A percentile compares a stretch with the other conserved stretches of the same genome.
These are phyloP conservation scores for Ivindomyrus marchei DNA, from an alignment of 2,113 vertebrate species.

Conservation along the genomic window DNA sequence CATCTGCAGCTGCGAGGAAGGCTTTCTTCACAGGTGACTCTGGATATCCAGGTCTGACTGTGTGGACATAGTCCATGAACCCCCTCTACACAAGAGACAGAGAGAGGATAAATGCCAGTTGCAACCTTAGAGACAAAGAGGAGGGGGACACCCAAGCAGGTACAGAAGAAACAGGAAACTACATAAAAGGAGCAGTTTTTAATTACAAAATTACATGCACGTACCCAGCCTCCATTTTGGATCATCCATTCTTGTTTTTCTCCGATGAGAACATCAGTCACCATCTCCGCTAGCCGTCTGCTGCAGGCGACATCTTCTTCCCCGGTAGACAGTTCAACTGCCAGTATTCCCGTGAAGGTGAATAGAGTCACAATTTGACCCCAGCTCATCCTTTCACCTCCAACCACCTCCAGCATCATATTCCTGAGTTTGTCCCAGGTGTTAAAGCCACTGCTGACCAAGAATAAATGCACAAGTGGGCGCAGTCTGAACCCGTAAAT, in stretches of 20 bases:
- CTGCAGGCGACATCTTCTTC: conserved; percentile 30
- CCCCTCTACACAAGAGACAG: conserved; percentile 64
- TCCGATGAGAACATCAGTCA: conserved; percentile 63
- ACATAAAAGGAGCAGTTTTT: not conserved
- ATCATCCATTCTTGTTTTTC: conserved; percentile 71
- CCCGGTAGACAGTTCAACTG: conserved; percentile 40
- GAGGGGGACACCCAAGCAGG: not conserved
- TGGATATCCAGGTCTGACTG: conserved; percentile 46
- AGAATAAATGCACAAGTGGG: conserved; percentile 47
- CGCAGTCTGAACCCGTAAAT: conserved; percentile 49
- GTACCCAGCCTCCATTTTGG: conserved; percentile 78
- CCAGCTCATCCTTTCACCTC: conserved; percentile 66
- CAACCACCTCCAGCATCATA: conserved; percentile 60
- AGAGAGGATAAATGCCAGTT: not conserved
- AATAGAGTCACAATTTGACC: conserved; percentile 70
- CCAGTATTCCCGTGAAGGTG: conserved; percentile 66
- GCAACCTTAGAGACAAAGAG: not conserved
- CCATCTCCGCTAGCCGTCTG: conserved; percentile 55
- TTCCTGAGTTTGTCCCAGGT: conserved; percentile 47
- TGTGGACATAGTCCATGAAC: conserved; percentile 67
- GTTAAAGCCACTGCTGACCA: conserved; percentile 46
- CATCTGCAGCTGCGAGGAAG: conserved; percentile 71
- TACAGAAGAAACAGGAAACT: not conserved
- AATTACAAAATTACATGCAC: conserved; percentile 19
- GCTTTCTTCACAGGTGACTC: conserved; percentile 72